A percentile compares a stretch with the other conserved stretches of the same genome.
phyloP scores from a whole-genome alignment of 2,113 vertebrate species.

The Agelaius tricolor region DNA sequence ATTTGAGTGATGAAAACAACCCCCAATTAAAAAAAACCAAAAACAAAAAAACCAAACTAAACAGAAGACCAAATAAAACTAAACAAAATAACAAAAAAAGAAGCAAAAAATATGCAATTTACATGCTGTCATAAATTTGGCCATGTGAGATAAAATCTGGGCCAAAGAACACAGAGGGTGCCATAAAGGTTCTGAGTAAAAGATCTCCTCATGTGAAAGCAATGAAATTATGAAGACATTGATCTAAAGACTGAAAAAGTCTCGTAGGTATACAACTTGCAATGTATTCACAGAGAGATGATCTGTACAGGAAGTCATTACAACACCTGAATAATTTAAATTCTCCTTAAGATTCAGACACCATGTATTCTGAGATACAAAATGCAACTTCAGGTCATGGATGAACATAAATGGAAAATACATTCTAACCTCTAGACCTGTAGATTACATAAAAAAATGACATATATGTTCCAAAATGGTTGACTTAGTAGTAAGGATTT shows the following conservation, averaged over 20 bases:
- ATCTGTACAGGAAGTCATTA: background rate
- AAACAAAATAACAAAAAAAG: background rate
- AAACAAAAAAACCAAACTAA: background rate
- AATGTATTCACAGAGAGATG: background rate
- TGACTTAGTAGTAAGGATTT: background rate
- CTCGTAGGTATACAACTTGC: background rate
- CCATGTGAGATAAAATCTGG: background rate
- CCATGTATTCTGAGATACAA: background rate
- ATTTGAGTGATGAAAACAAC: background rate
- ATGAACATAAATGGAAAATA: background rate
- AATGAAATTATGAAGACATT: background rate
- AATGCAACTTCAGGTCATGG: background rate
- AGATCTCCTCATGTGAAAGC: background rate
- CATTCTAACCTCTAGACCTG: background rate
- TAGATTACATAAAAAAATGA: background rate
- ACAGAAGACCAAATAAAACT: background rate
- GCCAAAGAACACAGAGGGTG: rapidly evolving
- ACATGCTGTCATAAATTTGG: background rate
- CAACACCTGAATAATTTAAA: background rate
- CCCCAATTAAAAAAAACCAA: background rate
- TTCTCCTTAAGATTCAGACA: background rate
- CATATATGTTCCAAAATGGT: background rate
- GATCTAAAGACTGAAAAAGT: background rate
- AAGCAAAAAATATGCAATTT: background rate
- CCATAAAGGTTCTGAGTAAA: background rate